phyloP scores from a whole-genome alignment of 2,113 vertebrate genomes.

The Sinocyclocheilus anshuiensis region DNA sequence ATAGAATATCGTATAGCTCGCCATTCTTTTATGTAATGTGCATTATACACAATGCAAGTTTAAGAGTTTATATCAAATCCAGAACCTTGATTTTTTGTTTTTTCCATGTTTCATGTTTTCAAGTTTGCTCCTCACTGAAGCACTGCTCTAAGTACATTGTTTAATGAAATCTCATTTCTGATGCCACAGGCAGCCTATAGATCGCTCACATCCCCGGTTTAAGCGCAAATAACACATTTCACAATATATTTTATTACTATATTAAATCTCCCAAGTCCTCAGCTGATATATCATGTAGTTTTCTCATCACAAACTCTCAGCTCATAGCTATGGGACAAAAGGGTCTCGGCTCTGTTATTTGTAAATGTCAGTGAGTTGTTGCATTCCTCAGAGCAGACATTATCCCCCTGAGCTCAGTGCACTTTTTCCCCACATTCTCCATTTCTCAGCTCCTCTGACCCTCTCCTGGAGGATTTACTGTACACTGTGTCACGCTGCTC shows the following conservation, averaged over 20 bases:
- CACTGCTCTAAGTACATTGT: background rate
- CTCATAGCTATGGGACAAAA: slow-evolving; percentile 32
- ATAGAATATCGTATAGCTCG: background rate
- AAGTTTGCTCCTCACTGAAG: background rate
- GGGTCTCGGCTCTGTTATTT: slow-evolving; percentile 49
- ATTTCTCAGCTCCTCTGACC: slow-evolving; percentile 26
- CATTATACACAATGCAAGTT: background rate
- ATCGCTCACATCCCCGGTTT: slow-evolving; percentile 11
- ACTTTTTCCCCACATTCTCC: slow-evolving; percentile 41
- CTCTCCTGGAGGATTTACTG: slow-evolving; percentile 37
- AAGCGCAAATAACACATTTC: slow-evolving; percentile 7
- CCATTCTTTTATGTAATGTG: background rate
- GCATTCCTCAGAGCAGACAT: slow-evolving; percentile 51
- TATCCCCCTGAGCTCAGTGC: slow-evolving; percentile 48
- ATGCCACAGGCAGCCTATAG: background rate
- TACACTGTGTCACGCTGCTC: background rate
- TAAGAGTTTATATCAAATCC: background rate
- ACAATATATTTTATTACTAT: slow-evolving; percentile 39
- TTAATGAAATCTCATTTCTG: background rate
- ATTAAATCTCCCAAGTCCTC: slow-evolving; percentile 32
- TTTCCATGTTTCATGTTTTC: background rate
- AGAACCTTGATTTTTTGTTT: background rate
- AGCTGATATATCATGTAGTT: slow-evolving; percentile 25
- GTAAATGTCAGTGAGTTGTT: slow-evolving; percentile 58
- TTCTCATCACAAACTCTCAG: slow-evolving; percentile 44